Base-by-base conservation (phyloP, 2,797 vertebrate species). In the Tenualosa thibaudeaui region DNA sequence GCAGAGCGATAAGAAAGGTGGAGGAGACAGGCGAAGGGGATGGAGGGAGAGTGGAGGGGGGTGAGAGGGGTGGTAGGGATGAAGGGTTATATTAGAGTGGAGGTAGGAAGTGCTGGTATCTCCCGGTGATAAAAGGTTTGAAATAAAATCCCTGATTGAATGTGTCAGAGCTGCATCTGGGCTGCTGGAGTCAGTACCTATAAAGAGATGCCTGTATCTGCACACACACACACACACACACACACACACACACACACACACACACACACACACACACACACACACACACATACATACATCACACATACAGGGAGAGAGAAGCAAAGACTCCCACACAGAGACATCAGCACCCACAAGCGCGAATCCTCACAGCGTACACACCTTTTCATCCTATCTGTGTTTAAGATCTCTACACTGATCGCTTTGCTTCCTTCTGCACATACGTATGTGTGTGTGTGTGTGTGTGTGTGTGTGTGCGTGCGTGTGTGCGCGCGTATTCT, bases 51-150 rank as follows among this genome's bases (percentile, higher is more conserved):
- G 53, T 10, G 51, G 51, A 13, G n/a, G 53, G 10, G 90, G 91
- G 92, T 56, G 86, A 87, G 90, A 56, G 15, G 17, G 83, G 89
- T 89, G 51, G 26, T 92, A 91, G 91, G 91, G 91, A 86, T 82
- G 91, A 89, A 91, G 94, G 92, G 93, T 92, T 93, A 92, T 37
- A 71, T 75, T 37, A 87, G 91, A 90, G 92, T 94, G 92, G 82
- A 50, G 53, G 51, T 84, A 60, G 50, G 43, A 31, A n/a, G 3
- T 62, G 26, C n/a, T 65, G 83, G 53, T 82, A n/a, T 81, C 53
- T 91, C 68, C 15, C 13, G 68, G 68, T 75, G 68, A 60, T 22
- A 50, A 62, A 51, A 82, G 82, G 68, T 24, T 31, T 17, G 49
- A 49, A 56, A 82, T 85, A 75, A 86, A 87, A 82, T 83, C 85